phyloP scores from a whole-genome alignment of 2,797 vertebrate species.

The Falco naumanni region DNA sequence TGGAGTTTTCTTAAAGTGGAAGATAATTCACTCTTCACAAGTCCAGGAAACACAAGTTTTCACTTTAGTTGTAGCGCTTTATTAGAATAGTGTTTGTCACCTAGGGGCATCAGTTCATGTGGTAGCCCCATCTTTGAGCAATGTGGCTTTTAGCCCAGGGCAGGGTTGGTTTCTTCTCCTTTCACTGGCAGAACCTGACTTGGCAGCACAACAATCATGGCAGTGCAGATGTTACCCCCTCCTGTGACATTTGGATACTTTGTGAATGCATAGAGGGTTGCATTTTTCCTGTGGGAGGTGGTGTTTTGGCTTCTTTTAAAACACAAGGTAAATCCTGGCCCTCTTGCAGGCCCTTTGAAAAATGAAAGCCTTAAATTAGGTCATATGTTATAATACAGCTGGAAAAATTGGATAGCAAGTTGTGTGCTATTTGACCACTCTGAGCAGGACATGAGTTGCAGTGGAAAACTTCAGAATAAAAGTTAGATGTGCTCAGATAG shows the following conservation, averaged over 20 bases:
- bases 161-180: not conserved
- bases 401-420: not conserved
- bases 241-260: not conserved
- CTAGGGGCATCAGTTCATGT: not conserved
- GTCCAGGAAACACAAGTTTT: not conserved
- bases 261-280: fast-evolving
- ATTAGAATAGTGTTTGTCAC: not conserved
- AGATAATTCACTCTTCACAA: not conserved
- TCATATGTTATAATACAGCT: not conserved
- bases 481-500: not conserved
- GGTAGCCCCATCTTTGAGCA: not conserved
- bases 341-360: not conserved
- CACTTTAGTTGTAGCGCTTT: not conserved
- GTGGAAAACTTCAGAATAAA: not conserved
- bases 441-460: not conserved
- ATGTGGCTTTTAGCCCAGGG: not conserved
- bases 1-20: not conserved
- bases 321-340: not conserved
- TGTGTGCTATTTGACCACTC: not conserved
- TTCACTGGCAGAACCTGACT: not conserved
- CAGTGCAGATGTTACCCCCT: not conserved
- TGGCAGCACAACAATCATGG: not conserved
- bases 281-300: not conserved
- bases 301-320: not conserved
- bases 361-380: not conserved